phyloP scores from a whole-genome alignment of 2,888 invertebrate species.

The Agriopis aurantiaria region DNA sequence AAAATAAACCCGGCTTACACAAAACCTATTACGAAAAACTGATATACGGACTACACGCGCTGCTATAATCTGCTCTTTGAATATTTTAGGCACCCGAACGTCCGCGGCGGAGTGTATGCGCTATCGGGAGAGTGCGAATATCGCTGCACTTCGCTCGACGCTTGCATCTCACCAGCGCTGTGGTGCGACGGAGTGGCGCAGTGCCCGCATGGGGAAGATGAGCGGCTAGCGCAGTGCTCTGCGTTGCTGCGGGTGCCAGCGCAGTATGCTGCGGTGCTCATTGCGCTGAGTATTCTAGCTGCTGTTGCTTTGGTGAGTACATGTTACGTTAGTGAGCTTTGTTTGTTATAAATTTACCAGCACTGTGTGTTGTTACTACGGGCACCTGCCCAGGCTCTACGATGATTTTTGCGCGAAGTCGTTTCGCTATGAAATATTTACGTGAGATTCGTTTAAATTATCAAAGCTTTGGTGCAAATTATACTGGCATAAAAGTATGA shows the following conservation, averaged over 20 bases:
- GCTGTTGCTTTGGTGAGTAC: constrained; percentile 82
- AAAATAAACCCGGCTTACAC: too few species aligned
- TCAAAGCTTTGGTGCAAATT: too few species aligned
- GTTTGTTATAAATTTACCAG: not conserved
- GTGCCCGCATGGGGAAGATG: constrained; percentile 93
- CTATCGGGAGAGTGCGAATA: constrained; percentile 91
- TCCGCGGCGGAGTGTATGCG: constrained; percentile 85
- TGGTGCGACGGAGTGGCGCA: constrained; percentile 94
- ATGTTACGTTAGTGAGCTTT: not conserved
- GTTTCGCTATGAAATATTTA: too few species aligned
- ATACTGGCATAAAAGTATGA: too few species aligned
- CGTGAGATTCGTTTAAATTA: too few species aligned
- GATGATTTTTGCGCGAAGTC: too few species aligned
- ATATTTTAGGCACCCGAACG: constrained; percentile 80
- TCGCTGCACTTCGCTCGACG: constrained; percentile 92
- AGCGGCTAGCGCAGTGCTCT: constrained; percentile 92
- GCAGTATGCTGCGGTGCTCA: constrained; percentile 88
- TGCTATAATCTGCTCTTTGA: not conserved
- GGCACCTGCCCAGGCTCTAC: too few species aligned
- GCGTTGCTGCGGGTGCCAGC: constrained; percentile 92
- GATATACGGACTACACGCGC: too few species aligned
- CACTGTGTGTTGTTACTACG: too few species aligned
- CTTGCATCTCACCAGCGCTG: constrained; percentile 91
- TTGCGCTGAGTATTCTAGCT: constrained; percentile 81
- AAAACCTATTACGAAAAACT: not conserved